Percentiles rank a stretch among this genome's conserved stretches.
Conservation (phyloP, 2,888 invertebrate genomes). For the Meloe dianella region DNA sequence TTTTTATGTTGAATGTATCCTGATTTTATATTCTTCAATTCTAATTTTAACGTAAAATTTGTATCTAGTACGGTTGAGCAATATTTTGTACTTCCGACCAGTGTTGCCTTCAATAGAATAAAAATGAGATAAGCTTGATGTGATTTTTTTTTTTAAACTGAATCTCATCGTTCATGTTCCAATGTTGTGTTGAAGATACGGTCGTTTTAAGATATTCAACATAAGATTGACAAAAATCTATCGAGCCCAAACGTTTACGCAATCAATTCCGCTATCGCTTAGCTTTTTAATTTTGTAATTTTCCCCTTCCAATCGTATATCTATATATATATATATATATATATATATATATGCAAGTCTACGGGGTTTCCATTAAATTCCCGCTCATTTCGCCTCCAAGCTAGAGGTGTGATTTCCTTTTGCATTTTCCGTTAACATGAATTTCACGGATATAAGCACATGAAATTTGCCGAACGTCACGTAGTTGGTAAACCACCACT, state of each 20-base stretch:
- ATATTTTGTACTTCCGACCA: background rate
- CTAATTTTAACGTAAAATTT: background rate
- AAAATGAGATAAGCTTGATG: constrained; percentile 14
- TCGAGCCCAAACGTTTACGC: constrained; percentile 9
- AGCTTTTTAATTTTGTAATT: constrained; percentile 18
- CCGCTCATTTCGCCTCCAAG: constrained; percentile 2
- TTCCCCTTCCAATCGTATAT: constrained; percentile 12
- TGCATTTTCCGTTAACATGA: constrained; percentile 14
- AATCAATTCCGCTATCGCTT: constrained; percentile 11
- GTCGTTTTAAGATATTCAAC: background rate
- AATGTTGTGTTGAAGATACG: constrained; percentile 10
- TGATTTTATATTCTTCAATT: background rate
- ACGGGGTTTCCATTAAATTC: constrained; percentile 14
- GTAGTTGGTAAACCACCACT: constrained; percentile 18
- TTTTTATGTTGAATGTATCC: background rate
- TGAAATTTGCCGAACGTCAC: constrained; percentile 31
- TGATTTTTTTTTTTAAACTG: constrained; percentile 14
- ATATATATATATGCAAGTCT: no score
- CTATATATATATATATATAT: no score
- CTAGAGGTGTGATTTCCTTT: constrained; percentile 17
- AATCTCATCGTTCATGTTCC: constrained; percentile 24
- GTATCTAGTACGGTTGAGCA: background rate
- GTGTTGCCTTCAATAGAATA: constrained; percentile 15
- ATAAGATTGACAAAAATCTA: constrained; percentile 18
- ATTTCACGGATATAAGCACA: constrained; percentile 25